Conservation (phyloP, 2,888 invertebrate species). For the Oxytorus armatus region DNA sequence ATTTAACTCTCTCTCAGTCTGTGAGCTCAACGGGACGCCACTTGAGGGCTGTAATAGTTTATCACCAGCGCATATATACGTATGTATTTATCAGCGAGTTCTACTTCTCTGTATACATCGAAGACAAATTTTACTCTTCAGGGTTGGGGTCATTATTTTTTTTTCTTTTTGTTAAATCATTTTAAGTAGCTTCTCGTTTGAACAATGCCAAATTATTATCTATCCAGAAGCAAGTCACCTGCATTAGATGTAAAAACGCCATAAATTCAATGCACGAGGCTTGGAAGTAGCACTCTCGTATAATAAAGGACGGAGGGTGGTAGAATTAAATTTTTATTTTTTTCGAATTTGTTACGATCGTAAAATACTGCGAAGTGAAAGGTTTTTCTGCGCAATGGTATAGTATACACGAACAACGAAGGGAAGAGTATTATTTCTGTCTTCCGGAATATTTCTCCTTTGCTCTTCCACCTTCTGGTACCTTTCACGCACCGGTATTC, state of each 20-base stretch:
- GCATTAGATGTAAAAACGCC: too few species aligned
- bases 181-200: too few species aligned
- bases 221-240: too few species aligned
- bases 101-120: neutral
- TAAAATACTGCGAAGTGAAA: conserved; percentile 57
- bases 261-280: neutral
- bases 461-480: conserved; percentile 11
- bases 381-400: conserved; percentile 33
- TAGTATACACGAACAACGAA: conserved; percentile 14
- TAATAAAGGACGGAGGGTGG: too few species aligned
- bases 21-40: conserved; percentile 72
- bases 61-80: conserved; percentile 23
- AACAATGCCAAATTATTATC: too few species aligned
- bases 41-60: conserved; percentile 59
- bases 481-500: conserved; percentile 52
- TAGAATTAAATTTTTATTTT: neutral
- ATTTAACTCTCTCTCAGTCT: conserved; percentile 69
- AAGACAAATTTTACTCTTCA: too few species aligned
- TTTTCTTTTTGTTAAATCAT: too few species aligned
- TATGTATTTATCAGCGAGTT: conserved; percentile 30
- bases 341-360: conserved; percentile 53
- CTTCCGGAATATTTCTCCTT: conserved; percentile 48
- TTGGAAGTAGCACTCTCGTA: too few species aligned
- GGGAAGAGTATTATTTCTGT: conserved; percentile 22
- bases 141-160: too few species aligned